Evolutionary conservation across 1,140 invertebrate genomes (phyloP), one percentile per base, ranked within the genome.

Genomic region (Aphidius gifuensis): DNA sequence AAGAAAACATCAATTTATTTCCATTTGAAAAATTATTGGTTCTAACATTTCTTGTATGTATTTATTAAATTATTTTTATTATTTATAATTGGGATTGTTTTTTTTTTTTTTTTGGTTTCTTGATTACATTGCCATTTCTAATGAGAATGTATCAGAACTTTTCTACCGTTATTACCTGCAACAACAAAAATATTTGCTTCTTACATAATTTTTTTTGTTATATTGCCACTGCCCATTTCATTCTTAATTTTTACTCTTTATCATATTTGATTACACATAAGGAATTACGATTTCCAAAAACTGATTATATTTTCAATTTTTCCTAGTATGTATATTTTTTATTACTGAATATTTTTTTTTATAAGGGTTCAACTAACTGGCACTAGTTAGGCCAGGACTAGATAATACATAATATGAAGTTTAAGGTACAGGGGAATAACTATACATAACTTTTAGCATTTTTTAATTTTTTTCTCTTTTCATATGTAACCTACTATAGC

Each of bases 381-480:
- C 51, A 50, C 58, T 55, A 64, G 11, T 5, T 9, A 47, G 48
- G 53, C 48, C 8, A 39, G 23, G 39, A 58, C 56, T 64, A 64
- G 43, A 49, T 58, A 48, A 67, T 75, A 76, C 66, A 60, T 74
- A 69, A 76, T 76, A 77, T 70, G 76, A 74, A 76, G 74, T 74
- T 74, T 66, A 76, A 77, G 73, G 74, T 77, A 76, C 74, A 70
- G 70, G 72, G 23, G 73, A 73, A 73, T 77, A 77, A 76, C 75
- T 77, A 77, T 73, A 77, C 70, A 65, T 75, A 69, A 66, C 48
- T 62, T 58, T 65, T 65, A 42, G 38, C 60, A 62, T 62, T 69
- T 59, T 64, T 62, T 64, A 47, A 3, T 32, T 32, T 32, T 32
- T 32, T 4, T 32, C 16, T 16, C 16, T 16, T 16, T 1, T 16